Percentiles rank a stretch among this genome's conserved stretches.
These are phyloP conservation scores for Drosophila borealis DNA, from an alignment of 2,888 invertebrate species.

Conservation along the genomic window DNA sequence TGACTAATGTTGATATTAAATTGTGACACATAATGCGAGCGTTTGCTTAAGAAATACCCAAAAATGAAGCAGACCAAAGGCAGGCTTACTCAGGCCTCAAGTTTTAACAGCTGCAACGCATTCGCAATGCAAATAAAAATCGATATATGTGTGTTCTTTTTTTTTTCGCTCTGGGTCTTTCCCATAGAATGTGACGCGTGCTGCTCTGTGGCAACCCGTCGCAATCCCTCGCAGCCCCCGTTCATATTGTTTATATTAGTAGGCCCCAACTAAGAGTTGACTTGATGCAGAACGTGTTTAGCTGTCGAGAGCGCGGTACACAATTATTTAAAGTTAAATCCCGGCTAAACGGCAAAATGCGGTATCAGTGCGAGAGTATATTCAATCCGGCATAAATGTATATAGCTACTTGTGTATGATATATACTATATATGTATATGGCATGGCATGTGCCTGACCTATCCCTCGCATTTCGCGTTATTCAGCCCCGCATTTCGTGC, in stretches of 20 bases:
- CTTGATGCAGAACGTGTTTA: conserved; percentile 19
- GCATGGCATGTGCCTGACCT: conserved; percentile 38
- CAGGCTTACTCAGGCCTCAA: conserved; percentile 23
- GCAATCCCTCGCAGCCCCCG: too few relatives aligned
- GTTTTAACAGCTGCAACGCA: conserved; percentile 46
- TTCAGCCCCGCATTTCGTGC: conserved; percentile 7
- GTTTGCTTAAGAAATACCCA: conserved; percentile 23
- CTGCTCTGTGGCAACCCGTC: not conserved
- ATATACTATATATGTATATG: not conserved
- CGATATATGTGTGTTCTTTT: not conserved
- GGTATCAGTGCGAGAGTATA: conserved; percentile 10
- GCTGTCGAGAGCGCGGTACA: not conserved
- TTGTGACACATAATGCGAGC: conserved; percentile 30
- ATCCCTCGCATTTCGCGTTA: conserved; percentile 37
- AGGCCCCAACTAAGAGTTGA: conserved; percentile 14
- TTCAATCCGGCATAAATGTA: not conserved
- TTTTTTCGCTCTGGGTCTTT: conserved; percentile 38
- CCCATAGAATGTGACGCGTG: conserved; percentile 32
- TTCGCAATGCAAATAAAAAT: conserved; percentile 30
- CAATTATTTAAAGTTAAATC: conserved; percentile 6
- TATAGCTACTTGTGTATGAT: not conserved
- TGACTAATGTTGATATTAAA: not conserved
- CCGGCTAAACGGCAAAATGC: conserved; percentile 5
- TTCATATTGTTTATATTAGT: conserved; percentile 5
- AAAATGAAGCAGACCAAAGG: not conserved